Base-by-base conservation (phyloP, 2,797 vertebrate genomes). In the Pipistrellus nathusii region DNA sequence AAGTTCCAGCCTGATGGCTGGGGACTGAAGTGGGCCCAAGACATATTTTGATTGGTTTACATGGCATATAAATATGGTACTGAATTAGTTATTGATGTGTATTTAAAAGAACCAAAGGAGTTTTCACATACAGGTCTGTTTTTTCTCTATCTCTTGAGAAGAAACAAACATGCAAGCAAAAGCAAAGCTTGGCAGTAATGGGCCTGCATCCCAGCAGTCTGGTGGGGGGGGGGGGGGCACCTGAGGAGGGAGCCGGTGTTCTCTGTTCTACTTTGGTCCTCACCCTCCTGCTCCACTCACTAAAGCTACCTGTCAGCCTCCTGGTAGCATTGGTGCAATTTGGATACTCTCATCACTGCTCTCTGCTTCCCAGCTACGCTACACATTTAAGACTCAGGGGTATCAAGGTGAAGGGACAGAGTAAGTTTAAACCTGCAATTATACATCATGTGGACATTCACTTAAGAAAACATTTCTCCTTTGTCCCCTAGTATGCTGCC, bases 61-160 rank as follows among this genome's bases (percentile, higher is more conserved):
- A 10, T 38, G 12, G 8, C 30, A 57, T 53, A 4, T 30, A 71
- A 55, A 85, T 83, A 77, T 27, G 48, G 38, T 32, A 25, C n/a
- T 73, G 38, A 82, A 48, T 94, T 89, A 57, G 46, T 46, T 18
- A 57, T 17, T 64, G 21, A 77, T 72, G n/a, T 82, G 85, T 88
- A 76, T 88, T 88, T 85, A 55, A 76, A 66, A 64, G 66, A 23
- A 85, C 88, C 46, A 5, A 82, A 91, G 25, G 46, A 2, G 3
- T 64, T 92, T 88, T 90, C 91, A 55, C 44, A 32, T 62, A 51
- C 66, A 90, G 51, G 51, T 69, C 44, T 83, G 80, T 51, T 51
- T 81, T 86, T 82, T 93, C 27, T 77, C 71, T 91, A 41, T 93
- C 30, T 84, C 59, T 62, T 44, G 88, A 80, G 85, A 57, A 88